Evolutionary conservation across 2,888 invertebrate species (phyloP).

Genomic region (Cryptocephalus primarius): DNA sequence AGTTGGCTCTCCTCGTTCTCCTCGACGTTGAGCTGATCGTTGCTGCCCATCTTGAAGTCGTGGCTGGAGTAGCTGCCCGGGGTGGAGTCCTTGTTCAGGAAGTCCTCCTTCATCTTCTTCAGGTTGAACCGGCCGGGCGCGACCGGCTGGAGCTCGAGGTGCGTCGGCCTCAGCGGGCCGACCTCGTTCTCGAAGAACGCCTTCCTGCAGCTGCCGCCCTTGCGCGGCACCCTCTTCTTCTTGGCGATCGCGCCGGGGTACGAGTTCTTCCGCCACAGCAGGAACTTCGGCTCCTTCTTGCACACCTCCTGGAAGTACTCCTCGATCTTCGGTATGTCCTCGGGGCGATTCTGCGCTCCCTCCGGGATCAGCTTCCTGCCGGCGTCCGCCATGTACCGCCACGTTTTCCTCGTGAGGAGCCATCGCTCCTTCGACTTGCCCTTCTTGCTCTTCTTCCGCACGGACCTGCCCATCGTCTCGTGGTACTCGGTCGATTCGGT

Average conservation of each 20-base stretch:
- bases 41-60: constrained; percentile 7
- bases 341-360: constrained; percentile 57
- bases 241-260: constrained; percentile 62
- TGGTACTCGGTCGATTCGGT: constrained; percentile 37
- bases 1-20: constrained; percentile 46
- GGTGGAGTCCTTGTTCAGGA: constrained; percentile 44
- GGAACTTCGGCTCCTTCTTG: constrained; percentile 62
- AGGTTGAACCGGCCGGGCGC: constrained; percentile 54
- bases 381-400: constrained; percentile 89
- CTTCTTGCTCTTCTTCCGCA: constrained; percentile 40
- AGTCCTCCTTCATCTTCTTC: constrained; percentile 56
- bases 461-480: constrained; percentile 44
- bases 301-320: constrained; percentile 78
- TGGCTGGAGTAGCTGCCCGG: constrained; percentile 13
- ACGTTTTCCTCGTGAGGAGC: constrained; percentile 79
- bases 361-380: constrained; percentile 80
- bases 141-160: constrained; percentile 26
- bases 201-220: constrained; percentile 58
- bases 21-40: constrained; percentile 5
- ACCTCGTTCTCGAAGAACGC: constrained; percentile 58
- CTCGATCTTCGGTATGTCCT: constrained; percentile 72
- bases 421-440: constrained; percentile 63
- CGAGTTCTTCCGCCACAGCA: constrained; percentile 74
- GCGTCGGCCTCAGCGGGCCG: constrained; percentile 36
- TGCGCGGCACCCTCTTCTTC: constrained; percentile 42